phyloP scores from a whole-genome alignment of 1,140 invertebrate species.

The Solen grandis region DNA sequence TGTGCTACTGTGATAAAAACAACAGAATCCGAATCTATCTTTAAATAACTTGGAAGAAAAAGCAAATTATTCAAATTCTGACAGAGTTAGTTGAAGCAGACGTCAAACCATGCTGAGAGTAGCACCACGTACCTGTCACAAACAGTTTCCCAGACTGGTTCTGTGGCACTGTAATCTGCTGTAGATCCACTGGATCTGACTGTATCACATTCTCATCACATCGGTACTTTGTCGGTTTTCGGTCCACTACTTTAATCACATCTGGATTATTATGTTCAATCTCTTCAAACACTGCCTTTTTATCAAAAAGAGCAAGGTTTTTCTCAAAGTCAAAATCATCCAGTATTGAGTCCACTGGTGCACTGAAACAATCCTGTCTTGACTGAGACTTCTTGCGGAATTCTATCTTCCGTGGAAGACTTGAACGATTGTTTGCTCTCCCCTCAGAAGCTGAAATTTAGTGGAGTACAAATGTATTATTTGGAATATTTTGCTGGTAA shows the following conservation, averaged over 20 bases:
- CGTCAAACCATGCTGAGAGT: too few relatives aligned
- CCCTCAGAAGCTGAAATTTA: slow-evolving; percentile 64
- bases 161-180: slow-evolving; percentile 89
- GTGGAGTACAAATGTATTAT: background rate
- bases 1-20: background rate
- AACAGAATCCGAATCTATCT: background rate
- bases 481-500: too few relatives aligned
- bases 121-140: slow-evolving; percentile 85
- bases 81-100: too few relatives aligned
- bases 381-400: slow-evolving; percentile 50
- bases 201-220: slow-evolving; percentile 93
- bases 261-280: slow-evolving; percentile 82
- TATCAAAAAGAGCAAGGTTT: slow-evolving; percentile 94
- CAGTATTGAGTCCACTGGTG: slow-evolving; percentile 83
- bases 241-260: slow-evolving; percentile 56
- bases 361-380: slow-evolving; percentile 84
- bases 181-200: slow-evolving; percentile 84
- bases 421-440: background rate
- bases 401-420: slow-evolving; percentile 74
- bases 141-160: slow-evolving; percentile 86
- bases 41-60: background rate
- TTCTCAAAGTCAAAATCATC: slow-evolving; percentile 96
- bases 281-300: slow-evolving; percentile 87
- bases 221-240: slow-evolving; percentile 83
- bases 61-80: too few relatives aligned